These are phyloP conservation scores for Orchesella flavescens DNA, from an alignment of 2,888 invertebrate species.

Conservation along the genomic window DNA sequence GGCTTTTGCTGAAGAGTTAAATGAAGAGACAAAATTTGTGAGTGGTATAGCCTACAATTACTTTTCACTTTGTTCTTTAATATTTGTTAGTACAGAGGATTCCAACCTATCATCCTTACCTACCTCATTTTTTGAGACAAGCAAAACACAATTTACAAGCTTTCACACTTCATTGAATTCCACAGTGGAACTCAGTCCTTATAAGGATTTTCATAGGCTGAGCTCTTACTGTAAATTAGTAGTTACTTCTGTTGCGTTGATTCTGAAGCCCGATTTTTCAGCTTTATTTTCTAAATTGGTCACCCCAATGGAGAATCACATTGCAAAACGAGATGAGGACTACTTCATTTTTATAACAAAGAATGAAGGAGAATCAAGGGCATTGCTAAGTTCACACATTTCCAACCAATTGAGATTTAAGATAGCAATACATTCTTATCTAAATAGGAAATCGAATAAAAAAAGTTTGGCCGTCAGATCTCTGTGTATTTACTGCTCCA, in stretches of 20 bases:
- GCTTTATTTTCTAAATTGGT: background rate
- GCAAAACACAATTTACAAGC: too few relatives aligned
- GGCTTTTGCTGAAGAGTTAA: too few relatives aligned
- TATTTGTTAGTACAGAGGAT: too few relatives aligned
- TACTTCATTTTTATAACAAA: slow-evolving; percentile 24
- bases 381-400: background rate
- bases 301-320: background rate
- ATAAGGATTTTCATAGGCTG: background rate
- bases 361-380: background rate
- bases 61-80: too few relatives aligned
- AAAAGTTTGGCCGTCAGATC: background rate
- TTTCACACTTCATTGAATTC: too few relatives aligned
- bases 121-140: too few relatives aligned
- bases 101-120: too few relatives aligned
- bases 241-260: background rate
- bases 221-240: background rate
- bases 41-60: too few relatives aligned
- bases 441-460: background rate
- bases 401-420: background rate
- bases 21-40: too few relatives aligned
- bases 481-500: slow-evolving; percentile 1
- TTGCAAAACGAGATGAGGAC: slow-evolving; percentile 21
- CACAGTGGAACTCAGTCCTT: background rate
- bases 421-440: background rate
- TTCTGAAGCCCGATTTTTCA: background rate